A percentile compares a stretch with the other conserved stretches of the same genome.
These are phyloP conservation scores for Cremastinae sp. DNA, from an alignment of 2,888 invertebrate genomes.

Conservation along the genomic window DNA sequence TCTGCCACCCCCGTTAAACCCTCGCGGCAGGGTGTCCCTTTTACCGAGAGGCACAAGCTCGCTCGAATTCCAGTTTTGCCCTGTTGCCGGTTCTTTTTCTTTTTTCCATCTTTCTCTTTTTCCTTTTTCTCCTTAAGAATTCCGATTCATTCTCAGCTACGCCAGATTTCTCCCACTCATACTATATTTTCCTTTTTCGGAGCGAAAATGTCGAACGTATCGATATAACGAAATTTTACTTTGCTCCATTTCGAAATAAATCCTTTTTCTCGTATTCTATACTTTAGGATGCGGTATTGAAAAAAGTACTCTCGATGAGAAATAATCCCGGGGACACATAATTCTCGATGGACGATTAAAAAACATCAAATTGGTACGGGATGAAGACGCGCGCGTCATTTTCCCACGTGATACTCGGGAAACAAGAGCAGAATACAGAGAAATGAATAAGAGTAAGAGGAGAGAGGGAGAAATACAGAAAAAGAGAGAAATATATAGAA, in stretches of 20 bases:
- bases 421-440: slow-evolving; percentile 24
- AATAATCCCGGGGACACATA: background rate
- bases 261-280: too few species aligned
- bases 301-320: slow-evolving; percentile 1
- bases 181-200: too few species aligned
- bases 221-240: too few species aligned
- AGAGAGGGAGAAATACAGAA: slow-evolving; percentile 6
- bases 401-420: slow-evolving; percentile 72
- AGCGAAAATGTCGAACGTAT: background rate
- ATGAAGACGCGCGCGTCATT: slow-evolving; percentile 59
- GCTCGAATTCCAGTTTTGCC: slow-evolving; percentile 66
- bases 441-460: slow-evolving; percentile 2
- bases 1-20: slow-evolving; percentile 74
- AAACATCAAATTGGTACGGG: slow-evolving; percentile 58
- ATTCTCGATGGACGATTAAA: slow-evolving; percentile 25
- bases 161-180: background rate
- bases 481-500: background rate
- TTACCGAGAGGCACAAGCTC: slow-evolving; percentile 68
- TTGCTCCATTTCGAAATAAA: too few species aligned
- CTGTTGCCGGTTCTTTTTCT: slow-evolving; percentile 68
- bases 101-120: slow-evolving; percentile 29
- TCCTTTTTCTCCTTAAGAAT: slow-evolving; percentile 34
- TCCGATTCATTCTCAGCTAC: background rate
- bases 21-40: slow-evolving; percentile 74
- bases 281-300: too few species aligned